Conservation (phyloP, 2,888 invertebrate species). For the Orthosia cruda region DNA sequence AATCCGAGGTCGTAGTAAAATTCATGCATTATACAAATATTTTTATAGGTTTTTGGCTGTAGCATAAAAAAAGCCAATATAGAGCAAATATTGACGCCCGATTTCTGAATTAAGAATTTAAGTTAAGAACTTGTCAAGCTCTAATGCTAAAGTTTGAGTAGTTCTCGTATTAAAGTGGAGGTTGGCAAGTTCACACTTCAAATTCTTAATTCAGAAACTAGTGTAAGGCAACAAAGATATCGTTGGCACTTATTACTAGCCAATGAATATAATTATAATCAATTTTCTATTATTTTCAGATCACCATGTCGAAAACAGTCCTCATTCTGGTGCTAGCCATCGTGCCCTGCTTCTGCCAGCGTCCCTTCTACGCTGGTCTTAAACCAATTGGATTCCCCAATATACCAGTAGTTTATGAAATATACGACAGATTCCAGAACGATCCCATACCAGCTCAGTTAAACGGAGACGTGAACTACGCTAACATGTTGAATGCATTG, state of each 20-base stretch:
- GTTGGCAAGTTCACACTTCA: not conserved
- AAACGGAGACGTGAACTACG: conserved; percentile 74
- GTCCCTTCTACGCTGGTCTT: conserved; percentile 91
- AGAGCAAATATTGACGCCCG: not conserved
- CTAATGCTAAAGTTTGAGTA: not conserved
- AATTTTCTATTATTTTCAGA: conserved; percentile 37
- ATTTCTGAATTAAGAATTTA: not conserved
- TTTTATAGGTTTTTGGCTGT: not conserved
- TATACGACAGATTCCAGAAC: conserved; percentile 39
- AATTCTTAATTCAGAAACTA: not conserved
- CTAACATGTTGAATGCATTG: conserved; percentile 47
- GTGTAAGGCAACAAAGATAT: not conserved
- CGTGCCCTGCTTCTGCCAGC: conserved; percentile 81
- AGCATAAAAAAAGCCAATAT: not conserved
- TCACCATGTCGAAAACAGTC: conserved; percentile 45
- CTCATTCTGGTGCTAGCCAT: conserved; percentile 50
- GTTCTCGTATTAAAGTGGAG: not conserved
- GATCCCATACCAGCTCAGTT: conserved; percentile 58
- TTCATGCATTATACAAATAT: not conserved
- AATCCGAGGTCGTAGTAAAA: no score
- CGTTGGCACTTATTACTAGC: not conserved
- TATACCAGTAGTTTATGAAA: conserved; percentile 8
- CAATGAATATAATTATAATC: not conserved
- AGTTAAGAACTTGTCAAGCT: not conserved
- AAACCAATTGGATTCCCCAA: conserved; percentile 59